A percentile compares a stretch with the other conserved stretches of the same genome.
These are phyloP conservation scores for Tholera decimalis DNA, from an alignment of 2,888 invertebrate genomes.

Conservation along the genomic window DNA sequence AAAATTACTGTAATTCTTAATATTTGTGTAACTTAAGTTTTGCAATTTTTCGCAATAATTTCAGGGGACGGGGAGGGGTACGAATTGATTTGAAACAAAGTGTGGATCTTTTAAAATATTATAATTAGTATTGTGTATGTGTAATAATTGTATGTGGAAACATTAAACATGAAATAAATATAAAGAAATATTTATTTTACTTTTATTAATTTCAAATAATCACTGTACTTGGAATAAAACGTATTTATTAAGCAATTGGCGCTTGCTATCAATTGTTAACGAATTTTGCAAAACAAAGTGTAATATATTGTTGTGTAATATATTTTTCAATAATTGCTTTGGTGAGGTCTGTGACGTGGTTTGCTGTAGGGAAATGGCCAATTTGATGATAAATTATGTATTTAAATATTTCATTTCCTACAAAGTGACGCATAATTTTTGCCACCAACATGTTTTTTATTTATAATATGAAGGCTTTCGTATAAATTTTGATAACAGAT, in stretches of 20 bases:
- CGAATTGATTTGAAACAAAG: too few species aligned
- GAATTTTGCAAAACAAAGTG: slow-evolving; percentile 7
- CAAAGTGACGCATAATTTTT: slow-evolving; percentile 2
- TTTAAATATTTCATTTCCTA: slow-evolving; percentile 5
- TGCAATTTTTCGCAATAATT: too few species aligned
- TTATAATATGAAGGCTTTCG: background rate
- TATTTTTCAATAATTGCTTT: slow-evolving; percentile 11
- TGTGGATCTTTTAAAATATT: too few species aligned
- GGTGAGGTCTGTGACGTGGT: slow-evolving; percentile 3
- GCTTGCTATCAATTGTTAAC: slow-evolving; percentile 1
- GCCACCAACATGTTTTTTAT: background rate
- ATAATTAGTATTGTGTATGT: too few species aligned
- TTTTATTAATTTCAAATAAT: too few species aligned
- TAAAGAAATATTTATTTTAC: too few species aligned
- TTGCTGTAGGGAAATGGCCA: background rate
- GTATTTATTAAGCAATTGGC: background rate
- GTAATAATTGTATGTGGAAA: background rate
- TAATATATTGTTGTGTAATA: background rate
- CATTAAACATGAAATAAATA: background rate
- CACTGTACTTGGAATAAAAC: too few species aligned
- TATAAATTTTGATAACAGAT: slow-evolving; percentile 11
- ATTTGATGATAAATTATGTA: slow-evolving; percentile 8
- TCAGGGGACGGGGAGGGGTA: too few species aligned
- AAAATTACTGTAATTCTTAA: too few species aligned
- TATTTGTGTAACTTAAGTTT: too few species aligned